Evolutionary conservation across 2,113 vertebrate genomes (phyloP).

Genomic region (Acanthochromis polyacanthus): DNA sequence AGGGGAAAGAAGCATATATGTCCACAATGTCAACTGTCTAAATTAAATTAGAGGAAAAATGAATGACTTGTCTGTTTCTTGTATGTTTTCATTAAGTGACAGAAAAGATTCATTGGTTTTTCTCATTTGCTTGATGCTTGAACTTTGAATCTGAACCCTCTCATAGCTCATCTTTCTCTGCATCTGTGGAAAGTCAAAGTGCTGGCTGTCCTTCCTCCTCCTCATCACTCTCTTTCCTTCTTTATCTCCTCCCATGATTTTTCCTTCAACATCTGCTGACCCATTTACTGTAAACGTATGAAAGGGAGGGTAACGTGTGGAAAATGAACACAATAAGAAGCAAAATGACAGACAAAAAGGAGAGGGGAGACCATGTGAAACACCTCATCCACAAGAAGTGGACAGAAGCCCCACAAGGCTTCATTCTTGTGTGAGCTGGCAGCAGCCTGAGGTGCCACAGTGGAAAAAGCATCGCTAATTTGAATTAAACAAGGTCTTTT

Average conservation of each 20-base stretch:
- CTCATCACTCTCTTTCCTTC: neutral
- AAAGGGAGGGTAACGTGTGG: constrained; percentile 25
- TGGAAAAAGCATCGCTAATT: constrained; percentile 73
- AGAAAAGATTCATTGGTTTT: too few species aligned
- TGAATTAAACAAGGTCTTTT: constrained; percentile 66
- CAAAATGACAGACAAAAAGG: neutral
- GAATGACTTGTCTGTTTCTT: too few species aligned
- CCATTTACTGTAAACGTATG: constrained; percentile 62
- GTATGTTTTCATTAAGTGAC: too few species aligned
- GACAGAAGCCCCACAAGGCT: constrained; percentile 63
- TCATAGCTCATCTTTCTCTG: constrained; percentile 31
- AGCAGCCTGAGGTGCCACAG: constrained; percentile 14
- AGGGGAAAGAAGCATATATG: neutral
- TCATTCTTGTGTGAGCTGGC: constrained; percentile 65
- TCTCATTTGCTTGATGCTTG: neutral
- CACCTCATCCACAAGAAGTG: constrained; percentile 62
- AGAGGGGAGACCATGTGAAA: constrained; percentile 35
- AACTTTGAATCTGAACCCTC: neutral
- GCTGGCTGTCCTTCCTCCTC: constrained; percentile 19
- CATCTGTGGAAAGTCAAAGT: constrained; percentile 43
- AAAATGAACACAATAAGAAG: constrained; percentile 28
- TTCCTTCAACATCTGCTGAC: constrained; percentile 70
- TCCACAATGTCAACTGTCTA: neutral
- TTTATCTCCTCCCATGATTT: constrained; percentile 46
- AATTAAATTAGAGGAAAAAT: too few species aligned